Conservation (phyloP, 2,888 invertebrate species). For the Papilio gigon region DNA sequence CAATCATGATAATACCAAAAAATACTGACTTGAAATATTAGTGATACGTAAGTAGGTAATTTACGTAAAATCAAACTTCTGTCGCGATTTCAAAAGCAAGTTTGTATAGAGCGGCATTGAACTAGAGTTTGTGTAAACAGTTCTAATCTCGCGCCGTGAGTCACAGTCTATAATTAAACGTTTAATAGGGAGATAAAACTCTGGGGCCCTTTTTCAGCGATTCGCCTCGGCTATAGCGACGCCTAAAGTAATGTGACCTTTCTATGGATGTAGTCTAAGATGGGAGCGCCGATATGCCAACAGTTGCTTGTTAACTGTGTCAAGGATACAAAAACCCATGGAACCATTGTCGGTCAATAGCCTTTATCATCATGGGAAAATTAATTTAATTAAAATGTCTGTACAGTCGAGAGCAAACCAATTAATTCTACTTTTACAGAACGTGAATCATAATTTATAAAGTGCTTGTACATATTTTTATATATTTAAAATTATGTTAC, state of each 20-base stretch:
- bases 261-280: constrained; percentile 44
- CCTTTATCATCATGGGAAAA: constrained; percentile 67
- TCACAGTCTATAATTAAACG: constrained; percentile 31
- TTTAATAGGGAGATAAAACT: constrained; percentile 38
- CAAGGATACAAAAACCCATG: constrained; percentile 60
- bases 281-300: constrained; percentile 59
- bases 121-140: constrained; percentile 35
- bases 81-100: constrained; percentile 8
- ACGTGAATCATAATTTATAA: not conserved
- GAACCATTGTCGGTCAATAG: constrained; percentile 50
- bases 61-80: not conserved
- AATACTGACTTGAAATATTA: too few relatives aligned
- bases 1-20: too few relatives aligned
- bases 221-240: constrained; percentile 28
- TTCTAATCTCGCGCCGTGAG: constrained; percentile 32
- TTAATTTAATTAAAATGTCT: constrained; percentile 64
- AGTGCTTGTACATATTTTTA: too few relatives aligned
- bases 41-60: not conserved
- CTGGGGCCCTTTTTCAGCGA: constrained; percentile 39
- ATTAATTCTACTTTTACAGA: constrained; percentile 42
- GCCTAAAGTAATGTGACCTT: constrained; percentile 32
- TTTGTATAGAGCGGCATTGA: constrained; percentile 30
- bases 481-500: too few relatives aligned
- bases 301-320: constrained; percentile 60
- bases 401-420: constrained; percentile 37